phyloP scores from a whole-genome alignment of 2,888 invertebrate genomes.

The Ecdyonurus torrentis region DNA sequence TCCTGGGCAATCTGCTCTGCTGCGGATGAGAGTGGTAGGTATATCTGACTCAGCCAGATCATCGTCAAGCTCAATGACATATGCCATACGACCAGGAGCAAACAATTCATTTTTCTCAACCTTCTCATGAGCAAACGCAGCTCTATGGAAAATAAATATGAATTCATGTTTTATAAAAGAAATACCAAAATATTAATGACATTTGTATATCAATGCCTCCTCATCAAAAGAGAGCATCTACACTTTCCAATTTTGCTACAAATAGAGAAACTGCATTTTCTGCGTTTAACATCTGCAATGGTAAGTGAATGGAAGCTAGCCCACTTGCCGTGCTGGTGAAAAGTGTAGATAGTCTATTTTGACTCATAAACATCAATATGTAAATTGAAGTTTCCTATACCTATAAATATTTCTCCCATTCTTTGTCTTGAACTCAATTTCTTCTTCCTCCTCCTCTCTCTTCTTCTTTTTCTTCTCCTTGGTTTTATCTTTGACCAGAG shows the following conservation, averaged over 20 bases:
- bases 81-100: constrained; percentile 93
- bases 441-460: constrained; percentile 45
- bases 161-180: too few relatives aligned
- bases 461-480: constrained; percentile 10
- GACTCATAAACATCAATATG: too few relatives aligned
- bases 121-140: constrained; percentile 2
- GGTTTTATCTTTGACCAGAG: constrained; percentile 34
- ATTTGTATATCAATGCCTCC: too few relatives aligned
- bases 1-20: constrained; percentile 77
- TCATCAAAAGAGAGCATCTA: too few relatives aligned
- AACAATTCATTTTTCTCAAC: constrained; percentile 80
- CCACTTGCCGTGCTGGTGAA: too few relatives aligned
- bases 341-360: too few relatives aligned
- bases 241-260: too few relatives aligned
- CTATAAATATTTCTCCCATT: constrained; percentile 62
- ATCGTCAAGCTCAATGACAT: constrained; percentile 87
- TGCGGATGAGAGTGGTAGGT: constrained; percentile 85
- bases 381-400: too few relatives aligned
- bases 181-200: too few relatives aligned
- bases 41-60: constrained; percentile 77
- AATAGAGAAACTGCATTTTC: not conserved
- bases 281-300: not conserved
- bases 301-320: too few relatives aligned
- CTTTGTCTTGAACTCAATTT: constrained; percentile 66
- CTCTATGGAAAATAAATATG: too few relatives aligned